A percentile compares a stretch with the other conserved stretches of the same genome.
These are phyloP conservation scores for Gryllus longicercus DNA, from an alignment of 2,888 invertebrate species.

Conservation along the genomic window DNA sequence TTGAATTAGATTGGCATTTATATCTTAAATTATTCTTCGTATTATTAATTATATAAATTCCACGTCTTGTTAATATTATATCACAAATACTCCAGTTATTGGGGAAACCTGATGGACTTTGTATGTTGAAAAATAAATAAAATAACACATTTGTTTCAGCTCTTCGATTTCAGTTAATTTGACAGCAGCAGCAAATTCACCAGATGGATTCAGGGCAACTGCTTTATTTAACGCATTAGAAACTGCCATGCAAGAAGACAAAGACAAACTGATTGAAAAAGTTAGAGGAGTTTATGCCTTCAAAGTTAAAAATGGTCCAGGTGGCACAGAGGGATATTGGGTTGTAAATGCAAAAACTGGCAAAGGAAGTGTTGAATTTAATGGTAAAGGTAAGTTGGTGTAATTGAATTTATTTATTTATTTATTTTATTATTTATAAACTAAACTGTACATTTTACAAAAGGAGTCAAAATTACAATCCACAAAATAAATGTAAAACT, in stretches of 20 bases:
- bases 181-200: conserved; percentile 35
- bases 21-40: no score
- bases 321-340: conserved; percentile 82
- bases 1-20: no score
- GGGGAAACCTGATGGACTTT: no score
- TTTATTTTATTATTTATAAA: neutral
- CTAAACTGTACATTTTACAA: no score
- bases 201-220: conserved; percentile 67
- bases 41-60: no score
- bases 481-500: no score
- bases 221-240: conserved; percentile 78
- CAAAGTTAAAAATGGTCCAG: conserved; percentile 75
- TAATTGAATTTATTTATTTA: neutral
- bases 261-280: conserved; percentile 76
- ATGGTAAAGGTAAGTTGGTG: conserved; percentile 56
- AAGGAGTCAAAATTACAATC: no score
- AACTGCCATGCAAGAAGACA: conserved; percentile 74
- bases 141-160: conserved; percentile 4
- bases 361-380: conserved; percentile 78
- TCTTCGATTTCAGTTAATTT: conserved; percentile 25
- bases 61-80: no score
- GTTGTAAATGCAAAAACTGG: conserved; percentile 88
- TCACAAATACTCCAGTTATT: no score
- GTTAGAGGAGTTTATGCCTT: conserved; percentile 87
- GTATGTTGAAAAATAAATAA: no score